These are phyloP conservation scores for Amblyopsis rosae DNA, from an alignment of 2,113 vertebrate genomes.

Conservation along the genomic window DNA sequence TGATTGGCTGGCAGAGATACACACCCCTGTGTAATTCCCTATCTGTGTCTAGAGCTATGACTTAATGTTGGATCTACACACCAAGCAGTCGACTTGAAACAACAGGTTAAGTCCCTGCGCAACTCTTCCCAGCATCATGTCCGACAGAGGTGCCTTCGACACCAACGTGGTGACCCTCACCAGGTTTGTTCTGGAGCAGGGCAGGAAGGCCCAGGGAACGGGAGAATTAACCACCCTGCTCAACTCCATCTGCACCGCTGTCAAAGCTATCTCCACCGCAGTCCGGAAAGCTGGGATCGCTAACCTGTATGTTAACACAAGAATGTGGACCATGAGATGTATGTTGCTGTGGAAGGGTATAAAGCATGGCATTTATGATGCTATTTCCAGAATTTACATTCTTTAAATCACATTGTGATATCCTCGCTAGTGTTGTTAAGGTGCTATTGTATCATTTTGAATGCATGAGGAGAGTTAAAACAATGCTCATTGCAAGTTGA, in stretches of 20 bases:
- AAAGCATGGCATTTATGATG: no score
- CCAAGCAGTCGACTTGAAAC: no score
- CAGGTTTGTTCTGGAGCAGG: slow-evolving; percentile 92
- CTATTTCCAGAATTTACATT: not conserved
- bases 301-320: slow-evolving; percentile 82
- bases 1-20: slow-evolving; percentile 58
- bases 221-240: slow-evolving; percentile 94
- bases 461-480: no score
- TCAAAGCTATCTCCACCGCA: slow-evolving; percentile 94
- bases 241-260: slow-evolving; percentile 89
- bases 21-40: slow-evolving; percentile 58
- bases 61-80: no score
- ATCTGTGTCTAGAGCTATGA: slow-evolving; percentile 29
- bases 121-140: slow-evolving; percentile 73
- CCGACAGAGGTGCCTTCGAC: slow-evolving; percentile 85
- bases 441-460: no score
- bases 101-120: no score
- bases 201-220: slow-evolving; percentile 84
- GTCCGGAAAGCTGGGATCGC: slow-evolving; percentile 96
- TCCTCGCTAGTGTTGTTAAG: no score
- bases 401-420: no score
- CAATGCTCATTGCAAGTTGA: no score
- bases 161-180: slow-evolving; percentile 92
- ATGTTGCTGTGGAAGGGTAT: no score
- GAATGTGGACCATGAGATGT: no score